phyloP scores from a whole-genome alignment of 1,140 invertebrate species.

The Arion vulgaris region DNA sequence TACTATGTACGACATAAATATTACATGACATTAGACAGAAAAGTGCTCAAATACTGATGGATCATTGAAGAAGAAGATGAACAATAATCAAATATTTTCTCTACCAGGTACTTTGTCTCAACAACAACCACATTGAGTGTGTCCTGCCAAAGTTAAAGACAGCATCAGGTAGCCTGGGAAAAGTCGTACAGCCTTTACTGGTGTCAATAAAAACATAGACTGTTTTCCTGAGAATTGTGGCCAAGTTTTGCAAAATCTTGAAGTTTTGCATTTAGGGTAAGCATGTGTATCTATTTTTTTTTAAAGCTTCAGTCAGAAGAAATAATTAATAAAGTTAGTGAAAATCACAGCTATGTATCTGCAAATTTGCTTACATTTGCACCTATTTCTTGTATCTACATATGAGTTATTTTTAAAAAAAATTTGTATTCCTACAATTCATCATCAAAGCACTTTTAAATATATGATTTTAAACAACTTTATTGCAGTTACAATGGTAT shows the following conservation, averaged over 20 bases:
- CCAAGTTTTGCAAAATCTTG: constrained; percentile 68
- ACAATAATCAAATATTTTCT: not conserved
- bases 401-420: too few relatives aligned
- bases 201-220: constrained; percentile 39
- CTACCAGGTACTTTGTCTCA: constrained; percentile 70
- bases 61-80: too few relatives aligned
- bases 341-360: not conserved
- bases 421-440: too few relatives aligned
- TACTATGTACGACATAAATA: too few relatives aligned
- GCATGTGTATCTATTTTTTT: constrained; percentile 28
- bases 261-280: constrained; percentile 72
- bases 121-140: constrained; percentile 72
- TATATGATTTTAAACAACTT: too few relatives aligned
- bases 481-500: constrained; percentile 68
- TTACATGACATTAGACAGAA: too few relatives aligned
- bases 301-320: not conserved
- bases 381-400: too few relatives aligned
- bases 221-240: constrained; percentile 43
- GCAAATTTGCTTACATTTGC: too few relatives aligned
- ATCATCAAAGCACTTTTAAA: too few relatives aligned
- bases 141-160: constrained; percentile 63
- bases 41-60: too few relatives aligned
- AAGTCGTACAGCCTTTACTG: constrained; percentile 16
- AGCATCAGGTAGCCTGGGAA: constrained; percentile 27
- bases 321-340: not conserved